Conservation (phyloP, 2,797 vertebrate species). For the Myotis vivesi region DNA sequence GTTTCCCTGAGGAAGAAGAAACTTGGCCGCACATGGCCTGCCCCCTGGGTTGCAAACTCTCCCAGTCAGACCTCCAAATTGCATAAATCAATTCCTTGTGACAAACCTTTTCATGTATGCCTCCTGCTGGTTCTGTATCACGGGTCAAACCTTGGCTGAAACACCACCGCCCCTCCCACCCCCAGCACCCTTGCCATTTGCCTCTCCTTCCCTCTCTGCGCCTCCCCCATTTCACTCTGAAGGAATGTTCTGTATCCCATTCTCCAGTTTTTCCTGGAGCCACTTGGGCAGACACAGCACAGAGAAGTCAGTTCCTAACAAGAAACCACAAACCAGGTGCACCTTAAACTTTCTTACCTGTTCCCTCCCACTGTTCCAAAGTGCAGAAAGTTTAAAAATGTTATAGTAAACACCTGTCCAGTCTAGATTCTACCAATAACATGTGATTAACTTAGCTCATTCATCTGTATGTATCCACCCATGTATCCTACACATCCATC, state of each 20-base stretch:
- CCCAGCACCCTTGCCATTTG: background rate
- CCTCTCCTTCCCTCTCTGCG: background rate
- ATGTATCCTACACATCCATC: fast-evolving
- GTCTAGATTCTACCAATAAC: background rate
- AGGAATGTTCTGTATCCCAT: background rate
- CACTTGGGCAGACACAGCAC: background rate
- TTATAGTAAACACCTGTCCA: background rate
- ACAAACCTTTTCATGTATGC: background rate
- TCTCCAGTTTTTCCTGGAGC: background rate
- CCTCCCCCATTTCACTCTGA: background rate
- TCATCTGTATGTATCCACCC: background rate
- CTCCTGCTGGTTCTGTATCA: background rate
- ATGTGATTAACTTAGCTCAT: background rate
- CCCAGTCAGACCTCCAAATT: background rate
- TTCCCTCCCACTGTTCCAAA: background rate
- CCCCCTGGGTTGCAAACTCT: background rate
- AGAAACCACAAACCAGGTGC: background rate
- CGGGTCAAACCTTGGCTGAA: background rate
- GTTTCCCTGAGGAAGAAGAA: background rate
- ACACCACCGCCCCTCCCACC: fast-evolving
- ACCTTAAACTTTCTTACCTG: background rate
- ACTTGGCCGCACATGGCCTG: fast-evolving
- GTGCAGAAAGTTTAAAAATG: background rate
- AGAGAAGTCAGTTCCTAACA: background rate
- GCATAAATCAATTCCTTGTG: background rate